Conservation (phyloP, 2,888 invertebrate genomes). For the Mantis religiosa region DNA sequence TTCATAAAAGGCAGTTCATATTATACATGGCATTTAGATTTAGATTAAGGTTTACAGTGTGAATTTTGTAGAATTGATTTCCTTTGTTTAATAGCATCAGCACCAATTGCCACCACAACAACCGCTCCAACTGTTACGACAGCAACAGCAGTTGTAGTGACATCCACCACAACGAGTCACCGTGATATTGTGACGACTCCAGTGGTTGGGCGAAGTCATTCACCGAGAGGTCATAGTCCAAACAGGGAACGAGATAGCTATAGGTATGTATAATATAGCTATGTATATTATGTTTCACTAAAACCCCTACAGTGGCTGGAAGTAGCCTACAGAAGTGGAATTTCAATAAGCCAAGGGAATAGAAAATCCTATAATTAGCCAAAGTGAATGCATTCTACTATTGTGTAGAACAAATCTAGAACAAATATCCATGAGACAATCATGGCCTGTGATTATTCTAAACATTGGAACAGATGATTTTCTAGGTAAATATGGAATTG, state of each 20-base stretch:
- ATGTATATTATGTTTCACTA: no score
- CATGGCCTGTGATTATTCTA: no score
- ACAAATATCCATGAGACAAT: no score
- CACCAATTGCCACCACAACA: slow-evolving; percentile 34
- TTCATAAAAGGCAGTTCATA: no score
- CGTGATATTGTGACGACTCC: slow-evolving; percentile 47
- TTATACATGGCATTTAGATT: neutral
- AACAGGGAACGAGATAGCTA: slow-evolving; percentile 79
- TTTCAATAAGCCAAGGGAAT: no score
- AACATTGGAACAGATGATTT: no score
- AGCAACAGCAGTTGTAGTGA: slow-evolving; percentile 39
- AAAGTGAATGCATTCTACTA: no score
- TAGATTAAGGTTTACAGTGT: neutral
- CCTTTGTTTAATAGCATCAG: slow-evolving; percentile 25
- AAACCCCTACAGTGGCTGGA: no score
- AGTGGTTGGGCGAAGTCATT: slow-evolving; percentile 55
- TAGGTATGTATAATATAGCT: slow-evolving; percentile 53
- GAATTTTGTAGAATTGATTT: neutral
- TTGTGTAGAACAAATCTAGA: no score
- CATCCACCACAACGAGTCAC: slow-evolving; percentile 48
- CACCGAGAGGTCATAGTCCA: slow-evolving; percentile 74
- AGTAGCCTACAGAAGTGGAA: no score
- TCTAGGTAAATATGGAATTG: no score
- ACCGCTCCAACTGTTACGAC: slow-evolving; percentile 44
- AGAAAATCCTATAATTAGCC: no score